phyloP scores from a whole-genome alignment of 2,797 vertebrate genomes.

The Leptoclinus maculatus region DNA sequence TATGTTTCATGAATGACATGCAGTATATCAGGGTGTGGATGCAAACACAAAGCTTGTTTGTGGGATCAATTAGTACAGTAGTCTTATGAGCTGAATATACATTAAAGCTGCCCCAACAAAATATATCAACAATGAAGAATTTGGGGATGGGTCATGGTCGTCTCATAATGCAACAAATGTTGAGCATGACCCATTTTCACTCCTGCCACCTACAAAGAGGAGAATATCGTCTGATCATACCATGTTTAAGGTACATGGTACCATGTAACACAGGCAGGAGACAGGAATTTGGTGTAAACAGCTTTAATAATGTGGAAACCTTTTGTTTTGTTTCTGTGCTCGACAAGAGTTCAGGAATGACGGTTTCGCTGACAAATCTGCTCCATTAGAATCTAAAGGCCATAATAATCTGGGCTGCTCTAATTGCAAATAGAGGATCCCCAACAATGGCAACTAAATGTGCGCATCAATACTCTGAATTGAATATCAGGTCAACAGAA shows the following conservation, averaged over 20 bases:
- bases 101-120: not conserved
- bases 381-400: not conserved
- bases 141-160: not conserved
- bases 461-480: not conserved
- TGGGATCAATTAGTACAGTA: not conserved
- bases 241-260: not conserved
- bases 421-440: not conserved
- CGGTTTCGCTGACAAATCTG: not conserved
- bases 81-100: not conserved
- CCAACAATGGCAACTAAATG: not conserved
- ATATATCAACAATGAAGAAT: not conserved
- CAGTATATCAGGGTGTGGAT: not conserved
- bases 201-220: too few relatives aligned
- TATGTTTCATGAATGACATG: not conserved
- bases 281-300: not conserved
- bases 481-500: not conserved
- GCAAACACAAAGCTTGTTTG: not conserved
- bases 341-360: not conserved
- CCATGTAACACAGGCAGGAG: not conserved
- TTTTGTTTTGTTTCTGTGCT: not conserved
- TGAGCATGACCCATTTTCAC: too few relatives aligned
- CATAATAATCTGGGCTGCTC: slow-evolving; percentile 2
- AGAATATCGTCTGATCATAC: not conserved
- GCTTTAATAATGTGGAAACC: not conserved
- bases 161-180: not conserved